Percentiles rank a stretch among this genome's conserved stretches.
Evolutionary conservation across 2,797 vertebrate species (phyloP).

Genomic region (Enoplosus armatus): DNA sequence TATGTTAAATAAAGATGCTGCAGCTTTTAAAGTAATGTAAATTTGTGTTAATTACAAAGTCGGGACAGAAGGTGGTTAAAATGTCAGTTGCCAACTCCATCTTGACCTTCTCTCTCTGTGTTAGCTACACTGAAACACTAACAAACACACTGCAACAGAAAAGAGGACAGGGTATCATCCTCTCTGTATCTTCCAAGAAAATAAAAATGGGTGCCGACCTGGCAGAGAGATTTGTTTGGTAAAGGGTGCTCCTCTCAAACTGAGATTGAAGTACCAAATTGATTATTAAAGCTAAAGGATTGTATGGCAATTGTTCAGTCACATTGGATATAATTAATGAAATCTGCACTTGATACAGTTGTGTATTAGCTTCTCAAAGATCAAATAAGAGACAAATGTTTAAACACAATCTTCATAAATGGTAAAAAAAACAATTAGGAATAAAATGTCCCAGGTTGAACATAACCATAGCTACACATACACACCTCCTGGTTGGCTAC

Average conservation of each 20-base stretch:
- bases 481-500: conserved; percentile 94
- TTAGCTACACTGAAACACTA: neutral
- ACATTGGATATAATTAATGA: neutral
- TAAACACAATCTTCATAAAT: neutral
- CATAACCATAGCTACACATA: neutral
- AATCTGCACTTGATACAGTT: neutral
- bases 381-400: neutral
- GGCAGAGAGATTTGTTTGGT: neutral
- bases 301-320: neutral
- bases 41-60: neutral
- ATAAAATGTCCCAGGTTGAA: neutral
- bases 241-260: neutral
- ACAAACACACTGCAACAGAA: neutral
- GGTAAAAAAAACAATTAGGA: neutral
- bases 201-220: neutral
- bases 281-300: neutral
- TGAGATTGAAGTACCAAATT: neutral
- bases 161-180: neutral
- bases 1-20: neutral
- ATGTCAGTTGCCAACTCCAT: neutral
- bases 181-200: neutral
- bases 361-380: neutral
- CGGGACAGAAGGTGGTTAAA: neutral
- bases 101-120: neutral
- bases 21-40: neutral